Conservation (phyloP, 2,888 invertebrate species). For the Erpobdella octoculata region DNA sequence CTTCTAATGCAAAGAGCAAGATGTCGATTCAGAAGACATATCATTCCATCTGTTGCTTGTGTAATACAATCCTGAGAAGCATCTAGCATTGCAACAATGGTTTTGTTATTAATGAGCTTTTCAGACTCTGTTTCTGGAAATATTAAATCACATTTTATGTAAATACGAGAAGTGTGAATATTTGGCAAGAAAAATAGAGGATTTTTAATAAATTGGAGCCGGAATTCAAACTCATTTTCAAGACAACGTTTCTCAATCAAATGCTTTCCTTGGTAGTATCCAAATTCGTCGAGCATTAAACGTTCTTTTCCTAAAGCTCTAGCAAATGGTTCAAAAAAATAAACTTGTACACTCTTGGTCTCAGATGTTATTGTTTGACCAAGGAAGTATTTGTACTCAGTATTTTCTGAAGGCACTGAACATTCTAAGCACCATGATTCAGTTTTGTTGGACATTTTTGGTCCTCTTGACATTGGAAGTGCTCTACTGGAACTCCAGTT, state of each 20-base stretch:
- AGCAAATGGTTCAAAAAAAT: background rate
- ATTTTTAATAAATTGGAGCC: background rate
- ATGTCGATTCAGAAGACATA: background rate
- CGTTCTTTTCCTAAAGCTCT: background rate
- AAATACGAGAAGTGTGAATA: background rate
- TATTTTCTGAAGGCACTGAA: background rate
- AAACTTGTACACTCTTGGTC: background rate
- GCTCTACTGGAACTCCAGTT: conserved; percentile 14
- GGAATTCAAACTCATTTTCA: conserved; percentile 16
- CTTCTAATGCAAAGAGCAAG: conserved; percentile 5
- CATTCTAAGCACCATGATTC: conserved; percentile 15
- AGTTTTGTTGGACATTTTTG: background rate
- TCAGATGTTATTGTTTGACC: background rate
- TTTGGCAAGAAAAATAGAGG: background rate
- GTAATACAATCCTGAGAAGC: background rate
- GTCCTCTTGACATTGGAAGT: conserved; percentile 5
- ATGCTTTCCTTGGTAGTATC: background rate
- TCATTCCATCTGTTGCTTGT: background rate
- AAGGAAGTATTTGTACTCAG: conserved; percentile 23
- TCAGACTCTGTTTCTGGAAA: conserved; percentile 10
- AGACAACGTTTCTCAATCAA: conserved; percentile 10
- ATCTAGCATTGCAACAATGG: background rate
- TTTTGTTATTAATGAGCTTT: background rate
- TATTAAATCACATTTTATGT: conserved; percentile 18
- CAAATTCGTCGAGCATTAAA: conserved; percentile 10